These are phyloP conservation scores for Agrenia bidenticulata DNA, from an alignment of 2,888 invertebrate species.

Conservation along the genomic window DNA sequence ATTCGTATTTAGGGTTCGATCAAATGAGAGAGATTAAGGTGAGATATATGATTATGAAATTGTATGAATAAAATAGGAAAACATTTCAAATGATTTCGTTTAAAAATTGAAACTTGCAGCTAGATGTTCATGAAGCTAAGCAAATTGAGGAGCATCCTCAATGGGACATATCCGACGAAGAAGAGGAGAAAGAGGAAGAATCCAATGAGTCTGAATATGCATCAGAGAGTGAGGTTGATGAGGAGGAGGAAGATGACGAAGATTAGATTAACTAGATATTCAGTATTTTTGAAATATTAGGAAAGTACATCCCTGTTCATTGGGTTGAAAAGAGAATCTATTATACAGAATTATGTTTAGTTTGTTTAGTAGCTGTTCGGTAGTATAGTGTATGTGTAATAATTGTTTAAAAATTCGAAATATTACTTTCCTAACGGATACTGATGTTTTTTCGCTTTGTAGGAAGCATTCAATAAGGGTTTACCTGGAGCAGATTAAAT, in stretches of 20 bases:
- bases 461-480: no score
- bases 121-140: constrained; percentile 95
- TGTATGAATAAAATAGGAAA: neutral
- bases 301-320: no score
- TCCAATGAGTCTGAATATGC: constrained; percentile 68
- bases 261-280: neutral
- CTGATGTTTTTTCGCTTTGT: no score
- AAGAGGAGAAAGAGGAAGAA: constrained; percentile 71
- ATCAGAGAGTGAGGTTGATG: constrained; percentile 64
- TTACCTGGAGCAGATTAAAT: no score
- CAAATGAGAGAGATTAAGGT: constrained; percentile 90
- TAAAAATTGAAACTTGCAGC: constrained; percentile 57
- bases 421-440: no score
- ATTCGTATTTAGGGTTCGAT: constrained; percentile 97
- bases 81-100: constrained; percentile 21
- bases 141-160: constrained; percentile 93
- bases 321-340: no score
- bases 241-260: constrained; percentile 44
- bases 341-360: no score
- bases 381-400: no score
- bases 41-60: constrained; percentile 43
- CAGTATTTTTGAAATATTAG: no score
- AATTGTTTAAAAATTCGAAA: no score
- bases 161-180: constrained; percentile 95
- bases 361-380: no score